Evolutionary conservation across 1,140 invertebrate genomes (phyloP).

Genomic region (Drosophila fuyamai): DNA sequence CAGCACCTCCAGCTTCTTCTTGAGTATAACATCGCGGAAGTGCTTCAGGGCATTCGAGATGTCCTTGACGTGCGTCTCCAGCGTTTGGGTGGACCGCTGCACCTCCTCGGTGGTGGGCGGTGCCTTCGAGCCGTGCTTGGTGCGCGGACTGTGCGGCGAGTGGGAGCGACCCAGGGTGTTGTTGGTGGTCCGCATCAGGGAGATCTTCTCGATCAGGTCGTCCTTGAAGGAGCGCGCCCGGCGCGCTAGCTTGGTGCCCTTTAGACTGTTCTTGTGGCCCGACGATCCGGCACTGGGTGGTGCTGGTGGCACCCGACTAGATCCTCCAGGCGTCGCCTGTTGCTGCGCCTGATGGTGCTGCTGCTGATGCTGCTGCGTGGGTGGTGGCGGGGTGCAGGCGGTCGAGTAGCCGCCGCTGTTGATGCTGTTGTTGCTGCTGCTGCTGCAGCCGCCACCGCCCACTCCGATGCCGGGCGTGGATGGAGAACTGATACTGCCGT

Average conservation of each 20-base stretch:
- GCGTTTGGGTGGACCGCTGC: conserved; percentile 86
- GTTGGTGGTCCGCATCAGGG: conserved; percentile 90
- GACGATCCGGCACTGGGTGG: conserved; percentile 68
- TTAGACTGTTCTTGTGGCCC: conserved; percentile 88
- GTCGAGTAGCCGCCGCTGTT: conserved; percentile 50
- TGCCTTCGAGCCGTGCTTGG: conserved; percentile 85
- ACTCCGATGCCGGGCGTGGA: conserved; percentile 70
- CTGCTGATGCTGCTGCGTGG: conserved; percentile 28
- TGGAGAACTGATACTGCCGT: conserved; percentile 83
- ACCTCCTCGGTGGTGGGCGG: conserved; percentile 86
- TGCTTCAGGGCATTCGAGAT: conserved; percentile 92
- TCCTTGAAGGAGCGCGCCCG: conserved; percentile 95
- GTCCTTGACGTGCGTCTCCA: conserved; percentile 88
- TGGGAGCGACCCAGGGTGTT: conserved; percentile 85
- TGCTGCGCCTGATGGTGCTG: conserved; percentile 37
- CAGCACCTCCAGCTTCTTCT: conserved; percentile 95
- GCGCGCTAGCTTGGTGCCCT: conserved; percentile 92
- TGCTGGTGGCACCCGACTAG: conserved; percentile 53
- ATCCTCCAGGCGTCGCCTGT: conserved; percentile 13
- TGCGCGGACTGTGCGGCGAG: conserved; percentile 87
- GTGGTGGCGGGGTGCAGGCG: conserved; percentile 44
- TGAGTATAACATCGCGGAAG: conserved; percentile 95
- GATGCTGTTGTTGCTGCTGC: conserved; percentile 59
- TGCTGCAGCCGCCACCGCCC: conserved; percentile 31
- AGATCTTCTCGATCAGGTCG: conserved; percentile 94